Percentiles rank a stretch among this genome's conserved stretches.
phyloP scores from a whole-genome alignment of 2,797 vertebrate genomes.

The Channa striata region DNA sequence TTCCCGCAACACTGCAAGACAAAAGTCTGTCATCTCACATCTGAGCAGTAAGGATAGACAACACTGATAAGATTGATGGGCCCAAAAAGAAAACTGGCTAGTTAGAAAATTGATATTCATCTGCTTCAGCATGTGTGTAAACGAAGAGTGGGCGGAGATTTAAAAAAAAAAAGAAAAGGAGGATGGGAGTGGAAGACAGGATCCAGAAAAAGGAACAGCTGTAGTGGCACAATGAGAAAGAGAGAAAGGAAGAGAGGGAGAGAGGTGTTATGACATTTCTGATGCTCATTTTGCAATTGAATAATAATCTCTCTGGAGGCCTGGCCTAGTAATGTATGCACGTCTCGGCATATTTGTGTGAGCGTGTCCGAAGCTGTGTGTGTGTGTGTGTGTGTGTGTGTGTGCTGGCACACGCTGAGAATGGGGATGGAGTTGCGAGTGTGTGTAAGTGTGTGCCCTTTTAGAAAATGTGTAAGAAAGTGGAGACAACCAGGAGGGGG shows the following conservation, averaged over 20 bases:
- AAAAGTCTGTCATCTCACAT: slow-evolving; percentile 81
- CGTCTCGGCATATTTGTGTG: slow-evolving; percentile 22
- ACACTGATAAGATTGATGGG: slow-evolving; percentile 73
- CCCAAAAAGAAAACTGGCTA: slow-evolving; percentile 66
- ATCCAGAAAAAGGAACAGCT: slow-evolving; percentile 32
- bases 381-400: slow-evolving; percentile 20
- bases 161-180: slow-evolving; percentile 16
- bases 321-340: slow-evolving; percentile 70
- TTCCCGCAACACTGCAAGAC: slow-evolving; percentile 75
- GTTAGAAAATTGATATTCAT: slow-evolving; percentile 69
- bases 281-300: slow-evolving; percentile 82
- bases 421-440: slow-evolving; percentile 8
- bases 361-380: slow-evolving; percentile 10
- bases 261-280: slow-evolving; percentile 73
- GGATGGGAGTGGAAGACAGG: slow-evolving; percentile 21
- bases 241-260: slow-evolving; percentile 21
- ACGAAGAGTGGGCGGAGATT: slow-evolving; percentile 27
- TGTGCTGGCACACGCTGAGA: slow-evolving; percentile 17
- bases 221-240: slow-evolving; percentile 11
- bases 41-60: slow-evolving; percentile 62
- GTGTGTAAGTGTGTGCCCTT: slow-evolving; percentile 24
- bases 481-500: slow-evolving; percentile 16
- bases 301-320: slow-evolving; percentile 76
- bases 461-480: slow-evolving; percentile 48
- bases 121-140: slow-evolving; percentile 57